Evolutionary conservation across 2,888 invertebrate species (phyloP).

Genomic region (Sminthurinus aureus): DNA sequence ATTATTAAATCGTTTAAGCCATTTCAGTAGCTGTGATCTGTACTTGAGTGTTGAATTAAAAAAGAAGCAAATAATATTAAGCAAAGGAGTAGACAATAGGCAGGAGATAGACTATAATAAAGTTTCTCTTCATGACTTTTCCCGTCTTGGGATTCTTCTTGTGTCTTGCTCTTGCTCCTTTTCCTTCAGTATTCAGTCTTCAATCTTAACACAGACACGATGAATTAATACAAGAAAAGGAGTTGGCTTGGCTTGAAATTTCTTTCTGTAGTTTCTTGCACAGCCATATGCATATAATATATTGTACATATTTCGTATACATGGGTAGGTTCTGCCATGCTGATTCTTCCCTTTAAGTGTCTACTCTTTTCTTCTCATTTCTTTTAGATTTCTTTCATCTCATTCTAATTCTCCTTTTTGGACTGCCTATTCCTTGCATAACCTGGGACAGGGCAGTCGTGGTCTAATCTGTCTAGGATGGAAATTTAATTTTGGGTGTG

Average conservation of each 20-base stretch:
- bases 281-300: not conserved
- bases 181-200: no score
- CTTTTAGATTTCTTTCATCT: not conserved
- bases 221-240: not conserved
- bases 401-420: not conserved
- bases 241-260: not conserved
- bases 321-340: not conserved
- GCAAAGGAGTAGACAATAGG: no score
- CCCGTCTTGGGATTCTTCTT: not conserved
- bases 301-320: not conserved
- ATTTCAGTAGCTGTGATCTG: not conserved
- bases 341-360: not conserved
- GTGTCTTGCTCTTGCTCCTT: not conserved
- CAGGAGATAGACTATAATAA: not conserved
- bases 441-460: not conserved
- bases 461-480: conserved; percentile 43
- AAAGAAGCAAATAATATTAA: not conserved
- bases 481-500: conserved; percentile 53
- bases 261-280: no score
- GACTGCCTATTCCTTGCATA: not conserved
- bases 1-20: no score
- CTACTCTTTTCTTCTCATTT: not conserved
- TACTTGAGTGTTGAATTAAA: not conserved
- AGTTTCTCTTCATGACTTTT: not conserved
- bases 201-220: no score